Base-by-base conservation (phyloP, 2,797 vertebrate genomes). In the Naso thynnoides region DNA sequence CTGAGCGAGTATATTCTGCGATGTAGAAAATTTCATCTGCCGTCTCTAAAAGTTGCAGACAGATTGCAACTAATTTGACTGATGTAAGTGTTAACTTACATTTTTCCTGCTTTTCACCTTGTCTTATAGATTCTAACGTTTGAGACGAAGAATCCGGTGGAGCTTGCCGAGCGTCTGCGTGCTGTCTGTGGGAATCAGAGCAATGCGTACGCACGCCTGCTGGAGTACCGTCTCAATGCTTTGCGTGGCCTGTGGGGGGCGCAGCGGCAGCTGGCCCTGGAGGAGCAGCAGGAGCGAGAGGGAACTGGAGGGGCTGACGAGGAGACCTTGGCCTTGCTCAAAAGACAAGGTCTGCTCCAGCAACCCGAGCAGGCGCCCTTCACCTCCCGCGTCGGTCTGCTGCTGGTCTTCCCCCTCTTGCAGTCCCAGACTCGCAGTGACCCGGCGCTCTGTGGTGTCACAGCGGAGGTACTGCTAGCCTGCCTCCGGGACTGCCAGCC, bases 401-500 rank as follows among this genome's bases (percentile, higher is more conserved):
- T 99, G 19, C 91, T 99, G 88, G 97, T 99, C 87, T 99, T 99
- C 86, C 98, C 98, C n/a, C 95, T 99, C 15, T 94, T 99, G 79
- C 98, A 99, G 91, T 99, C 98, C 42, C 98, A 99, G 93, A 98
- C 97, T 56, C 95, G 96, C 79, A 98, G 96, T 38, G 98, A 99
- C 95, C 98, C 97, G 5, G 95, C 96, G 1, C 96, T 99, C 87
- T 98, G 97, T 67, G 97, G 98, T 23, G 96, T 99, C 91, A 99
- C 98, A 0, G 98, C 98, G 3, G 98, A 99, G 94, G 97, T 99
- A 83, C 95, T 99, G 88, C 94, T 99, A 77, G 93, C 95, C 62
- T 99, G 98, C 94, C 96, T 99, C 85, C 94, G 97, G 8, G 98
- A 99, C 95, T 99, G 98, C 93, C 98, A 99, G 94, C 98, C 98